Evolutionary conservation across 2,797 vertebrate genomes (phyloP).

Genomic region (Rhyacichthys aspro): DNA sequence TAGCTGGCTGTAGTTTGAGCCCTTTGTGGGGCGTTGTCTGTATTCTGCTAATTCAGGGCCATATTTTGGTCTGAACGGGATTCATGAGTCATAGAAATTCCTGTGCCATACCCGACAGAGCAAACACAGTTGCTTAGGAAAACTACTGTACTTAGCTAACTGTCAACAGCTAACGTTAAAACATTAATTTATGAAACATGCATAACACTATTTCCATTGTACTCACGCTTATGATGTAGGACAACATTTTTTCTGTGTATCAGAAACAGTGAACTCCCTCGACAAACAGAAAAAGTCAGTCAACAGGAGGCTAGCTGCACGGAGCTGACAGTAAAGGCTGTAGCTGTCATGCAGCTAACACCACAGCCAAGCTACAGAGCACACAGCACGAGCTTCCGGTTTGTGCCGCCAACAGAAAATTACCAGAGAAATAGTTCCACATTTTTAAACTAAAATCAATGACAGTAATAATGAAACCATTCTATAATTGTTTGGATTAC

Average conservation of each 20-base stretch:
- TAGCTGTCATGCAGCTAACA: not conserved
- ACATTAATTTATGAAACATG: not conserved
- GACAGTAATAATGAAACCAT: no score
- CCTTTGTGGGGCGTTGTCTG: slow-evolving; percentile 45
- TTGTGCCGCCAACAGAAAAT: no score
- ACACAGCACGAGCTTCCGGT: slow-evolving; percentile 2
- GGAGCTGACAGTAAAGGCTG: not conserved
- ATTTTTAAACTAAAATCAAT: no score
- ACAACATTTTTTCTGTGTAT: slow-evolving; percentile 62
- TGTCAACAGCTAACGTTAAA: slow-evolving; percentile 1
- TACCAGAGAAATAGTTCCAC: no score
- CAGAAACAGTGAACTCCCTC: no score
- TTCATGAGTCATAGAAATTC: slow-evolving; percentile 62
- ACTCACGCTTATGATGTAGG: slow-evolving; percentile 78
- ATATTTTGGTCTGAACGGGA: slow-evolving; percentile 31
- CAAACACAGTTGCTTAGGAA: not conserved
- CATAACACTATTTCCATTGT: slow-evolving; percentile 1
- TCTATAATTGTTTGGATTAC: no score
- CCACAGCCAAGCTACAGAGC: not conserved
- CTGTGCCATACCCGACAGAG: slow-evolving; percentile 14
- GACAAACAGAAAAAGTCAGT: not conserved
- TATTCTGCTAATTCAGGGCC: not conserved
- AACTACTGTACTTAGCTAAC: not conserved
- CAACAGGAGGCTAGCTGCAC: not conserved
- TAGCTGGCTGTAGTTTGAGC: no score